Conservation (phyloP, 2,888 invertebrate species). For the Dorcus hopei region DNA sequence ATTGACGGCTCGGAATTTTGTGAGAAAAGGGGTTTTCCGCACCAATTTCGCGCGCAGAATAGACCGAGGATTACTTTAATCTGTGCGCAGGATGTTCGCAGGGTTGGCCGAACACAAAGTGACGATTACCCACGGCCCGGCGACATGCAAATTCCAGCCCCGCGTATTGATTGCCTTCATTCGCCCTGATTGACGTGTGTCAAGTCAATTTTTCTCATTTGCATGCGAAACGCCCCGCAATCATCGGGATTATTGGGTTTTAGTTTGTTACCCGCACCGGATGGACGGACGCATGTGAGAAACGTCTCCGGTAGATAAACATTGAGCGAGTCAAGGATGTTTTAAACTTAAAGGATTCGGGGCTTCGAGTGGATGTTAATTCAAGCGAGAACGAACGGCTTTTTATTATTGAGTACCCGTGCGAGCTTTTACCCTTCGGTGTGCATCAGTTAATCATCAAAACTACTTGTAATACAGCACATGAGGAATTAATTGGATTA, state of each 20-base stretch:
- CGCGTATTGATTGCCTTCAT: conserved; percentile 19
- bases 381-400: conserved; percentile 24
- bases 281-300: background rate
- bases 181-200: conserved; percentile 25
- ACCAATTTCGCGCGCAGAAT: conserved; percentile 19
- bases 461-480: background rate
- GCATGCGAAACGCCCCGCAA: conserved; percentile 7
- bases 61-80: conserved; percentile 22
- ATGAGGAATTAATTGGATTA: no score
- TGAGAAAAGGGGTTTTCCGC: conserved; percentile 28
- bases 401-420: conserved; percentile 11
- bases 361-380: conserved; percentile 25
- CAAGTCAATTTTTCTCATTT: conserved; percentile 15
- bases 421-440: conserved; percentile 18
- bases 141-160: conserved; percentile 22
- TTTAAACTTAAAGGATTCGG: conserved; percentile 13
- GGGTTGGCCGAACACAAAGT: conserved; percentile 18
- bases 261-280: background rate
- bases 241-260: conserved; percentile 4
- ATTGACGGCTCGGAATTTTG: conserved; percentile 28
- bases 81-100: conserved; percentile 19
- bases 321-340: background rate
- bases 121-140: background rate
- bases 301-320: background rate
- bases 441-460: conserved; percentile 18